phyloP scores from a whole-genome alignment of 2,888 invertebrate species.

The Dicranocentrus wangi region DNA sequence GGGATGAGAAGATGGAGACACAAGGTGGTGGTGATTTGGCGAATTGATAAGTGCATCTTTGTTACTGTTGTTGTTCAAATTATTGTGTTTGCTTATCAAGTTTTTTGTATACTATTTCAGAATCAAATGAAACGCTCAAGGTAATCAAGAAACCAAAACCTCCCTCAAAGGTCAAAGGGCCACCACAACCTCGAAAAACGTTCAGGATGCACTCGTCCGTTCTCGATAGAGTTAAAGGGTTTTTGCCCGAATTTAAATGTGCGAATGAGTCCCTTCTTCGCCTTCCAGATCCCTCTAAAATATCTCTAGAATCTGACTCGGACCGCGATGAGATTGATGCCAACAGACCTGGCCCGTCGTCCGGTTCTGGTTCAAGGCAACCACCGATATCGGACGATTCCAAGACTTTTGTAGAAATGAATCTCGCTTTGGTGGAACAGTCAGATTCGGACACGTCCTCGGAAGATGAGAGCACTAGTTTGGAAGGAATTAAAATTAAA shows the following conservation, averaged over 20 bases:
- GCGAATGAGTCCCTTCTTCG: slow-evolving; percentile 36
- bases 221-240: slow-evolving; percentile 35
- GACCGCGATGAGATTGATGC: slow-evolving; percentile 33
- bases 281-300: slow-evolving; percentile 44
- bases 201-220: slow-evolving; percentile 45
- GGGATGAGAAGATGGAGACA: slow-evolving; percentile 17
- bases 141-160: not conserved
- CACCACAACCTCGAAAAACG: slow-evolving; percentile 16
- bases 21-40: slow-evolving; percentile 3
- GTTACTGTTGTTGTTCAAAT: not conserved
- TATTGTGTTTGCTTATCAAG: not conserved
- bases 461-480: slow-evolving; percentile 18
- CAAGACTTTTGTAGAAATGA: slow-evolving; percentile 54
- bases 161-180: not conserved
- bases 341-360: not conserved
- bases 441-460: slow-evolving; percentile 51
- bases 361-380: not conserved
- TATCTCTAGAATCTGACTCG: slow-evolving; percentile 46
- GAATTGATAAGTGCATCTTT: not conserved
- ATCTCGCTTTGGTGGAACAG: slow-evolving; percentile 41
- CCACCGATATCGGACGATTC: not conserved
- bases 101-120: no score
- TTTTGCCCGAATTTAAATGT: slow-evolving; percentile 44
- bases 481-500: slow-evolving; percentile 1
- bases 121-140: not conserved